Percentiles rank a stretch among this genome's conserved stretches.
phyloP scores from a whole-genome alignment of 1,140 invertebrate species.

The Potamilus streckersoni region DNA sequence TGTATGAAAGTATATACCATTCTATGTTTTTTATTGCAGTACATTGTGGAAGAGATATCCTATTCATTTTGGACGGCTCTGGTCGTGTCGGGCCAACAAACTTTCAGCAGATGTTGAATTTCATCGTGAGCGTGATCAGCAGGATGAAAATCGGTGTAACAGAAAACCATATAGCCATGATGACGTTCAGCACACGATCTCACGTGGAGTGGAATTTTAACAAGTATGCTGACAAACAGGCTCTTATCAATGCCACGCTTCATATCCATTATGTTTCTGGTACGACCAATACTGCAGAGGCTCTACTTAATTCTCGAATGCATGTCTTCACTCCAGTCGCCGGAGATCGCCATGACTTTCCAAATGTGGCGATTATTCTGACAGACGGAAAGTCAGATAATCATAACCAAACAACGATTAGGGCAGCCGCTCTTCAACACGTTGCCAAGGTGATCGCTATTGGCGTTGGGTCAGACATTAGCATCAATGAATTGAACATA shows the following conservation, averaged over 20 bases:
- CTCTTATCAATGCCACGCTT: background rate
- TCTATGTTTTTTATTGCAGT: too few relatives aligned
- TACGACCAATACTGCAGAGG: background rate
- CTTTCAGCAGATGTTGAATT: constrained; percentile 38
- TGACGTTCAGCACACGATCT: constrained; percentile 22
- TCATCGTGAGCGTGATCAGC: constrained; percentile 35
- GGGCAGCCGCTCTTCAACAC: background rate
- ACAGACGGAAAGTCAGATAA: constrained; percentile 12
- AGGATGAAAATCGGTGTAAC: constrained; percentile 25
- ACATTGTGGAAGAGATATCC: constrained; percentile 33
- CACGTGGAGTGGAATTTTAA: constrained; percentile 4
- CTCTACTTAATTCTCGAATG: background rate
- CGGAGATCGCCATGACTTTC: background rate
- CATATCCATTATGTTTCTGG: background rate
- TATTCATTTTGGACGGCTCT: constrained; percentile 50
- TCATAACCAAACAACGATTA: background rate
- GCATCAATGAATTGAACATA: too few relatives aligned
- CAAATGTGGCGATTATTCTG: constrained; percentile 7
- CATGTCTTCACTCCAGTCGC: background rate
- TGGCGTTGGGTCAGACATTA: constrained; percentile 2
- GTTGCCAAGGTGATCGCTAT: background rate
- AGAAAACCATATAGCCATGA: constrained; percentile 19
- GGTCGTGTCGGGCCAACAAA: constrained; percentile 41
- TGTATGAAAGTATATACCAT: too few relatives aligned
- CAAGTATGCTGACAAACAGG: background rate